These are phyloP conservation scores for Ammospiza caudacuta DNA, from an alignment of 2,113 vertebrate species.

Conservation along the genomic window DNA sequence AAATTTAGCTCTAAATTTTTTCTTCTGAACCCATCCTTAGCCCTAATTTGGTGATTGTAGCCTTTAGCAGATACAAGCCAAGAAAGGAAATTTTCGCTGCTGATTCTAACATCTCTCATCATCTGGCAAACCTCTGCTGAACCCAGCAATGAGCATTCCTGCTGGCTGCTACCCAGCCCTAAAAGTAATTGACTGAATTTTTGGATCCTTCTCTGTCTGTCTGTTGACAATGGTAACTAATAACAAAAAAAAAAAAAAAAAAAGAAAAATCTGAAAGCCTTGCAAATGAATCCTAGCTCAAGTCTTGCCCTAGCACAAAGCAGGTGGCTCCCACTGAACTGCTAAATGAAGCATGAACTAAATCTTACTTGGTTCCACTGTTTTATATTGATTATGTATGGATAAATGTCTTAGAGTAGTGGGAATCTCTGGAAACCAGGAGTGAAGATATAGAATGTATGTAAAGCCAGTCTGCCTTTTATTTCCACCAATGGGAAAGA, in stretches of 20 bases:
- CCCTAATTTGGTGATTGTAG: conserved; percentile 42
- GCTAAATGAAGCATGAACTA: background rate
- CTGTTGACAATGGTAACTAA: conserved; percentile 53
- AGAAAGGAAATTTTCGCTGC: conserved; percentile 52
- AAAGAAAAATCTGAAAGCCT: background rate
- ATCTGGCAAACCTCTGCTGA: conserved; percentile 13
- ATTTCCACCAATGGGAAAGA: background rate
- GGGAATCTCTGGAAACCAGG: background rate
- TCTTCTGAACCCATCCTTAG: background rate
- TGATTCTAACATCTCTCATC: background rate
- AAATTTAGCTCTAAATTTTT: conserved; percentile 28
- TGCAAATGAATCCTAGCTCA: background rate
- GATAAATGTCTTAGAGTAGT: background rate
- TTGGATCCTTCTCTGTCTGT: conserved; percentile 15
- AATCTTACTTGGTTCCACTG: background rate
- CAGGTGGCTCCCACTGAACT: background rate
- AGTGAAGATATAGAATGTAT: background rate
- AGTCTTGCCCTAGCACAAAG: background rate
- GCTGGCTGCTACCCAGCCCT: conserved; percentile 11
- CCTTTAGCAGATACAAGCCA: conserved; percentile 5
- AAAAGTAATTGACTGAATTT: background rate
- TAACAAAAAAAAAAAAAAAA: background rate
- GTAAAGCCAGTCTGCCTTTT: background rate
- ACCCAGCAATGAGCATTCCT: background rate
- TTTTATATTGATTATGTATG: background rate